phyloP scores from a whole-genome alignment of 2,113 vertebrate species.

The Tupaia tana region DNA sequence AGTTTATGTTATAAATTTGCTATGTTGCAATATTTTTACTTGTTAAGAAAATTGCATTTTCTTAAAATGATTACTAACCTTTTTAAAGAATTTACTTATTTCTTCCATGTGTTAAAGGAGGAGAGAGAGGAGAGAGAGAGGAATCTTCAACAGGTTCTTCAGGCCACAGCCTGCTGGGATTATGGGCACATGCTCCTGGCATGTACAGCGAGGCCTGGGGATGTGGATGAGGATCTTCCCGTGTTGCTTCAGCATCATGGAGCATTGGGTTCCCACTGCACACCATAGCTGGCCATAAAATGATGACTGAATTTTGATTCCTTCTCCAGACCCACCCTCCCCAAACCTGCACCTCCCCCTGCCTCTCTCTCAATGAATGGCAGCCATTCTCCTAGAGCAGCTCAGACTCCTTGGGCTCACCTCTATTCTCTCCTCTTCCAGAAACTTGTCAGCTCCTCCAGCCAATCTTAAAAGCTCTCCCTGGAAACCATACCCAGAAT shows the following conservation, averaged over 20 bases:
- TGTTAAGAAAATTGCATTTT: not conserved
- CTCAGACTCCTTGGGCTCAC: not conserved
- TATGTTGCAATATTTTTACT: not conserved
- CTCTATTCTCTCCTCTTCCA: rapidly evolving
- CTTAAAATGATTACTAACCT: not conserved
- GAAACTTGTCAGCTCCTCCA: not conserved
- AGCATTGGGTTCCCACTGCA: too few relatives aligned
- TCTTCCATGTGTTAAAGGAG: too few relatives aligned
- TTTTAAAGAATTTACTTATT: too few relatives aligned
- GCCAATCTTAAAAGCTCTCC: not conserved
- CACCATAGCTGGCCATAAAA: not conserved
- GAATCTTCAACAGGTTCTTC: too few relatives aligned
- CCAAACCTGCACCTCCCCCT: rapidly evolving
- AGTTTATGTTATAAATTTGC: not conserved
- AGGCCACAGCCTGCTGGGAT: too few relatives aligned
- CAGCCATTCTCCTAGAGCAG: not conserved
- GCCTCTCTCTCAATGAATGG: not conserved
- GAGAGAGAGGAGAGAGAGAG: too few relatives aligned
- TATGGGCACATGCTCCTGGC: too few relatives aligned
- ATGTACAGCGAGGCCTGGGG: too few relatives aligned
- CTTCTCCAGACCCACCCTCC: not conserved
- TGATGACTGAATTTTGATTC: not conserved
- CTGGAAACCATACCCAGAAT: not conserved
- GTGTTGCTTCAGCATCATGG: too few relatives aligned
- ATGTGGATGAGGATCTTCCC: too few relatives aligned